phyloP scores from a whole-genome alignment of 2,797 vertebrate genomes.

The Rallus crepitans region DNA sequence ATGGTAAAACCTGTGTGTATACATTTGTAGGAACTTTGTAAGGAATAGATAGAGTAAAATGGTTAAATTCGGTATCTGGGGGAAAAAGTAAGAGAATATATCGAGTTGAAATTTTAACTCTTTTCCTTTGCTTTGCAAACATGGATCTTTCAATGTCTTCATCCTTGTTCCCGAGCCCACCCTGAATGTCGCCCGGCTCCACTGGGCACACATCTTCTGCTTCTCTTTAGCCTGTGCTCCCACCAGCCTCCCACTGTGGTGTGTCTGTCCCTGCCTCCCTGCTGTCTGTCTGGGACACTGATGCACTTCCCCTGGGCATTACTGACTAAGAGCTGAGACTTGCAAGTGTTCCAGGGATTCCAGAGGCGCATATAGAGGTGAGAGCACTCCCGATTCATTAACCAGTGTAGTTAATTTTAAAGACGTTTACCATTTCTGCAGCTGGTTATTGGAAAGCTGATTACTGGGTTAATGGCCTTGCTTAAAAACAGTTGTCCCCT shows the following conservation, averaged over 20 bases:
- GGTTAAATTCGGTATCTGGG: background rate
- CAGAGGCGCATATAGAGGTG: background rate
- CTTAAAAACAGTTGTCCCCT: constrained; percentile 1
- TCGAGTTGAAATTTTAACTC: background rate
- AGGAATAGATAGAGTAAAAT: background rate
- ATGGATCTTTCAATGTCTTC: background rate
- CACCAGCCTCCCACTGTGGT: background rate
- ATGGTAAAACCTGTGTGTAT: background rate
- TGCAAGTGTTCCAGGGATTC: background rate
- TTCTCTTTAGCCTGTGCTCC: constrained; percentile 15
- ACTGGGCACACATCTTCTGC: background rate
- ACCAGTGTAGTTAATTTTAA: background rate
- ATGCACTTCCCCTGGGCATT: background rate
- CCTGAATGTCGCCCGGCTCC: background rate
- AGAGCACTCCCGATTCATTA: background rate
- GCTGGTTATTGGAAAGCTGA: constrained; percentile 4
- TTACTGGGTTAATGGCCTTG: background rate
- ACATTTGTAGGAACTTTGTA: background rate
- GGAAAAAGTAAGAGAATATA: background rate
- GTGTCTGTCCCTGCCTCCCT: background rate
- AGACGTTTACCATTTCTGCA: background rate
- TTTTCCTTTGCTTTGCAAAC: background rate
- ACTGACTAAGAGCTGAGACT: background rate
- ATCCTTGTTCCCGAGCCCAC: background rate
- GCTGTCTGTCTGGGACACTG: background rate